Evolutionary conservation across 2,888 invertebrate species (phyloP).

Genomic region (Drosophila diplacantha): DNA sequence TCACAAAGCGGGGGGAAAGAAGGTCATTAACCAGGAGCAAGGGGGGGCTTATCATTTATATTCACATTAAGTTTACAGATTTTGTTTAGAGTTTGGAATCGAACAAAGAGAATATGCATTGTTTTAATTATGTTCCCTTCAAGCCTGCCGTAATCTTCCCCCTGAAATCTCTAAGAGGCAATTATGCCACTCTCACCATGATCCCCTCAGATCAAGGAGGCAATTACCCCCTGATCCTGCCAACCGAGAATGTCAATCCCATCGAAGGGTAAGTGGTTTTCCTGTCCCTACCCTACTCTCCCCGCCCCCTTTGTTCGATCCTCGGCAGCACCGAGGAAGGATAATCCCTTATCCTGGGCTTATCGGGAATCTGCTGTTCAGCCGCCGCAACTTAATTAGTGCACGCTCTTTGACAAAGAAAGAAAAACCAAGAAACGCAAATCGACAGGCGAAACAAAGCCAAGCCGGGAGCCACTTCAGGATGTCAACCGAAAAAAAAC

Average conservation of each 20-base stretch:
- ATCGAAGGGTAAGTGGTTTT: constrained; percentile 1
- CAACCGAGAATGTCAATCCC: constrained; percentile 11
- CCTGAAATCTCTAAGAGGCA: background rate
- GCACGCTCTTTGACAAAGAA: constrained; percentile 56
- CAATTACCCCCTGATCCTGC: background rate
- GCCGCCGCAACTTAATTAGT: constrained; percentile 65
- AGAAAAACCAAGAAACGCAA: constrained; percentile 29
- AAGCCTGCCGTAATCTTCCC: background rate
- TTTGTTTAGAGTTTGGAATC: too few species aligned
- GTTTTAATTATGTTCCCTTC: background rate
- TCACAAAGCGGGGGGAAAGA: background rate
- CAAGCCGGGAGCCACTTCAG: constrained; percentile 49
- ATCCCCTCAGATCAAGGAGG: background rate
- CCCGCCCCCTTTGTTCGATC: background rate
- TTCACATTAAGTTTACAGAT: too few species aligned
- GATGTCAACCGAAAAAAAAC: constrained; percentile 54
- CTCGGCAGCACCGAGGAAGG: background rate
- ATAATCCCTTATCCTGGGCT: constrained; percentile 38
- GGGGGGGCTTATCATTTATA: background rate
- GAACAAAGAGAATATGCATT: too few species aligned
- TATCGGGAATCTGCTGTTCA: constrained; percentile 51
- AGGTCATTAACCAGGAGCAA: background rate
- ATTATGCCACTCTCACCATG: background rate
- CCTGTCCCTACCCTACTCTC: background rate
- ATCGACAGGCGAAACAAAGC: constrained; percentile 44